Evolutionary conservation across 2,888 invertebrate genomes (phyloP), one percentile per base, ranked within the genome.

Genomic region (Drosophila robusta): DNA sequence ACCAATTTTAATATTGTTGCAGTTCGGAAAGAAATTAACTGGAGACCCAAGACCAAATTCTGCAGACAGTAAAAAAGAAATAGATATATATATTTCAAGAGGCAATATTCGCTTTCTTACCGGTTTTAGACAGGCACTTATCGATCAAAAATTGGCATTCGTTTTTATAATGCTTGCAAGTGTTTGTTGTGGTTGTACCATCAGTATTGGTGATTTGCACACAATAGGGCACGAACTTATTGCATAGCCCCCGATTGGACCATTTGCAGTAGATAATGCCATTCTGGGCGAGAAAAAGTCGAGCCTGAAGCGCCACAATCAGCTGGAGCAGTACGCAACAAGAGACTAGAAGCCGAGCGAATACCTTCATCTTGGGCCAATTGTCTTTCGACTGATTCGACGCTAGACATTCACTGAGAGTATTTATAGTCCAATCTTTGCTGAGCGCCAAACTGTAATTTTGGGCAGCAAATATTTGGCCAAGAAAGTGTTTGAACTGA

Each of bases 111-210:
- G 14, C 8, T 16, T 14, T 44, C 61, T 70, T 51, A 85, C 87
- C 44, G 3, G 82, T 60, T 18, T 34, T 50, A 0, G 61, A 39
- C 32, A 76, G 62, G 51, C 85, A 85, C 0, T 3, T 36, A 2
- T 84, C 84, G 11, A 84, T 49, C 0, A 22, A 3, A 29, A 41
- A 77, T 45, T 74, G 55, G 4, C 84, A 85, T 5, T 84, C 63
- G n/a, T 26, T 82, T 18, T 47, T 47, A 44, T 87, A 85, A 12
- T 61, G 39, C 1, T 67, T 81, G 50, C 84, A 87, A 1, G 9
- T 58, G 1, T 8, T 18, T 2, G 6, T 41, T 0, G 34, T 34
- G 2, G 45, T 3, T 0, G 14, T 0, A 6, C 4, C 18, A 0
- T 0, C 9, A 3, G 9, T 12, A 16, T 14, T 0, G 1, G 4